Conservation (phyloP, 2,797 vertebrate genomes). For the Parambassis ranga region DNA sequence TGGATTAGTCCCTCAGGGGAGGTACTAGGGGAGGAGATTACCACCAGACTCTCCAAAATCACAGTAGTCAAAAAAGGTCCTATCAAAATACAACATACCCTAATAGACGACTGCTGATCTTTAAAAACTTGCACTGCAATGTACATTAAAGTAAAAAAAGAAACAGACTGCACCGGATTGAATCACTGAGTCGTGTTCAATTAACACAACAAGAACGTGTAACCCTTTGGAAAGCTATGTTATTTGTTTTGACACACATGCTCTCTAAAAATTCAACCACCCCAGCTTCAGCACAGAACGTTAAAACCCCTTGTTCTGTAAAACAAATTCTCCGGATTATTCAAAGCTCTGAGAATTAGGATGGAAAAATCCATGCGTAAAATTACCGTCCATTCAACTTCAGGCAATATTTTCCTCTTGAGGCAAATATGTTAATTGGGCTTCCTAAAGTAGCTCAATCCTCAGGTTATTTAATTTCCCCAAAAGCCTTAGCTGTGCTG, state of each 20-base stretch:
- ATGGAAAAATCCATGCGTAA: constrained; percentile 78
- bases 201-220: constrained; percentile 48
- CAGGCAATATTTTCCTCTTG: constrained; percentile 76
- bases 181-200: constrained; percentile 62
- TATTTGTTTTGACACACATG: constrained; percentile 61
- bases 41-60: constrained; percentile 31
- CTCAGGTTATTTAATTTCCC: constrained; percentile 83
- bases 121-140: constrained; percentile 7
- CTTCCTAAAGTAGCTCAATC: constrained; percentile 80
- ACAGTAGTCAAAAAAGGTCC: constrained; percentile 20
- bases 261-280: constrained; percentile 49
- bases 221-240: constrained; percentile 44
- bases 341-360: constrained; percentile 72
- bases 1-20: constrained; percentile 35
- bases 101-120: constrained; percentile 14
- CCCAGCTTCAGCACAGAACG: constrained; percentile 33
- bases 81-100: constrained; percentile 34
- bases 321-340: constrained; percentile 78
- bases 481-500: constrained; percentile 73
- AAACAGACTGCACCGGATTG: constrained; percentile 35
- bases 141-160: constrained; percentile 13
- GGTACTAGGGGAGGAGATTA: constrained; percentile 34
- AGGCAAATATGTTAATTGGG: constrained; percentile 83
- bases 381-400: constrained; percentile 80
- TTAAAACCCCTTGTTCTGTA: constrained; percentile 71